These are phyloP conservation scores for Psix sp. DNA, from an alignment of 1,140 invertebrate species.

Conservation along the genomic window DNA sequence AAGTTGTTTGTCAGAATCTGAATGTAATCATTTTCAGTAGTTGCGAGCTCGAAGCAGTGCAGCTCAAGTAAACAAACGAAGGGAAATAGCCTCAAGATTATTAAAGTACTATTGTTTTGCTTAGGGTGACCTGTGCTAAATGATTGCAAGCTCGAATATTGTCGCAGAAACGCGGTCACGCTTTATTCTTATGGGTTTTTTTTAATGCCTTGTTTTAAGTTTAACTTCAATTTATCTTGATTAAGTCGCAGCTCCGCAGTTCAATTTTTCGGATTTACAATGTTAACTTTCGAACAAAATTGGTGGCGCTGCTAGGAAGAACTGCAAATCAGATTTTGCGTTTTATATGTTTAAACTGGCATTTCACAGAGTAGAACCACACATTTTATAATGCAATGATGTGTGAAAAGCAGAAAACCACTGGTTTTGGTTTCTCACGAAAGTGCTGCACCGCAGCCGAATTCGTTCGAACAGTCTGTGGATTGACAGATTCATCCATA, in stretches of 20 bases:
- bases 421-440: constrained; percentile 14
- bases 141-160: constrained; percentile 23
- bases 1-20: constrained; percentile 30
- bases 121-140: constrained; percentile 22
- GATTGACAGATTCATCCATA: constrained; percentile 47
- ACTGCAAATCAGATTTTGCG: no score
- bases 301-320: no score
- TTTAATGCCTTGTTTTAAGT: no score
- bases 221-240: no score
- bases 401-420: constrained; percentile 28
- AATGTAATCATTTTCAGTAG: constrained; percentile 30
- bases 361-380: no score
- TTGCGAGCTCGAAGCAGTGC: constrained; percentile 6
- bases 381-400: constrained; percentile 12
- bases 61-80: constrained; percentile 35
- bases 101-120: constrained; percentile 34
- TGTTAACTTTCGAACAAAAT: no score
- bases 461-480: constrained; percentile 26
- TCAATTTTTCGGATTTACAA: no score
- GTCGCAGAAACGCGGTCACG: constrained; percentile 1
- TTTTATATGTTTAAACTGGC: no score
- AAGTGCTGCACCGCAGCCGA: constrained; percentile 9
- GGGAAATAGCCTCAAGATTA: constrained; percentile 46
- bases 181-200: no score
- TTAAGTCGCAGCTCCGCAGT: no score